Percentiles rank a stretch among this genome's conserved stretches.
These are phyloP conservation scores for Planococcus citri DNA, from an alignment of 1,140 invertebrate genomes.

Conservation along the genomic window DNA sequence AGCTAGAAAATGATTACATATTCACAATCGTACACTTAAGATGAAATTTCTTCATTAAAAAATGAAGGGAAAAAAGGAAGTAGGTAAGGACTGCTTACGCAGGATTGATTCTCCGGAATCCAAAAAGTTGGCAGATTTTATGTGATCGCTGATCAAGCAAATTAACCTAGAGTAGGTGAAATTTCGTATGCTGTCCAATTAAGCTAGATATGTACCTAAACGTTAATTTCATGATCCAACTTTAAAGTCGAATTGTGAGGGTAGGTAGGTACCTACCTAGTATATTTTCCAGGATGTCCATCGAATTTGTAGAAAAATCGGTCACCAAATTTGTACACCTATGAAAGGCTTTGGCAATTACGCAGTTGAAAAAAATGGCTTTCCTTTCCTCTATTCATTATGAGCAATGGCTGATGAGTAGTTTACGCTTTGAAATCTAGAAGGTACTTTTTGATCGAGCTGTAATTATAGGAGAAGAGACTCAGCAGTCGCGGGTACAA, in stretches of 20 bases:
- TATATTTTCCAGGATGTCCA: slow-evolving; percentile 49
- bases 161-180: slow-evolving; percentile 65
- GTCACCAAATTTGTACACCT: slow-evolving; percentile 66
- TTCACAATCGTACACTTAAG: too few relatives aligned
- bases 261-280: too few relatives aligned
- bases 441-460: too few relatives aligned
- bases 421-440: too few relatives aligned
- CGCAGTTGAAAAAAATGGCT: slow-evolving; percentile 86
- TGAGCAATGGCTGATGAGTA: too few relatives aligned
- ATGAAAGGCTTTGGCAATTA: slow-evolving; percentile 77
- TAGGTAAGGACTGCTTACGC: not conserved
- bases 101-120: not conserved
- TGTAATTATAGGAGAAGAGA: too few relatives aligned
- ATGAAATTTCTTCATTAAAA: not conserved
- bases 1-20: not conserved
- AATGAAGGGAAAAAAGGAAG: too few relatives aligned
- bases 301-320: slow-evolving; percentile 69
- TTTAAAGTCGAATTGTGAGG: too few relatives aligned
- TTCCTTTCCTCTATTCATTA: too few relatives aligned
- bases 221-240: not conserved
- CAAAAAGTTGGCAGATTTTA: not conserved
- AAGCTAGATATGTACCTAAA: slow-evolving; percentile 44
- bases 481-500: too few relatives aligned
- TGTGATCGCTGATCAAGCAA: slow-evolving; percentile 50
- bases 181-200: slow-evolving; percentile 74